Conservation (phyloP, 2,113 vertebrate genomes). For the Indicator indicator region DNA sequence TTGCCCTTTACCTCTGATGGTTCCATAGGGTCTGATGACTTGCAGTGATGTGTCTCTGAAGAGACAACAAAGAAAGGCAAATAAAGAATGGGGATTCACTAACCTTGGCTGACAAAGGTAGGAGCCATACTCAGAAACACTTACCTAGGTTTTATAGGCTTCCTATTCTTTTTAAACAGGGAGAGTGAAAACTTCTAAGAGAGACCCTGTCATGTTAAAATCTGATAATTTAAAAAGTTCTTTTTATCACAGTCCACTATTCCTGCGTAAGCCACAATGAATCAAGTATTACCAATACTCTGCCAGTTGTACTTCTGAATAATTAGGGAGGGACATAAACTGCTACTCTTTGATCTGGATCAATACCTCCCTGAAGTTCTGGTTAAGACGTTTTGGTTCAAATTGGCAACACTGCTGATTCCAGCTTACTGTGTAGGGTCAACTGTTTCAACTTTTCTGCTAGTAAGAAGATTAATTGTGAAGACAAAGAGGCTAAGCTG, state of each 20-base stretch:
- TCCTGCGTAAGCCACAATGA: neutral
- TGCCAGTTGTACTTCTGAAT: neutral
- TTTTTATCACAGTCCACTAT: neutral
- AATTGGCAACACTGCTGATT: neutral
- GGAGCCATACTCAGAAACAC: neutral
- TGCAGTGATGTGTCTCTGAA: constrained; percentile 31
- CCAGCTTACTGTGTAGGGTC: neutral
- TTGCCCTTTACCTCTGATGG: constrained; percentile 33
- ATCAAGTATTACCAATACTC: neutral
- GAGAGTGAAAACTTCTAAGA: neutral
- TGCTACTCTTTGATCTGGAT: neutral
- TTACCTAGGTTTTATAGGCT: constrained; percentile 25
- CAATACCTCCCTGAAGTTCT: neutral
- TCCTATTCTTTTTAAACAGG: constrained; percentile 18
- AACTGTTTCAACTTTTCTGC: neutral
- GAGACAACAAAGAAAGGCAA: constrained; percentile 56
- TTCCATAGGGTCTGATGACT: neutral
- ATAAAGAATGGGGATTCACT: constrained; percentile 45
- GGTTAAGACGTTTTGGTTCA: neutral
- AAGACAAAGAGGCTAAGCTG: neutral
- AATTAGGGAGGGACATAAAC: neutral
- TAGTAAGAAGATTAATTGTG: neutral
- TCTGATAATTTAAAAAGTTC: neutral
- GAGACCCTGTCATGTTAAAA: neutral
- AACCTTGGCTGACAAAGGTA: constrained; percentile 42